phyloP scores from a whole-genome alignment of 2,797 vertebrate species.

The Eleutherodactylus coqui region DNA sequence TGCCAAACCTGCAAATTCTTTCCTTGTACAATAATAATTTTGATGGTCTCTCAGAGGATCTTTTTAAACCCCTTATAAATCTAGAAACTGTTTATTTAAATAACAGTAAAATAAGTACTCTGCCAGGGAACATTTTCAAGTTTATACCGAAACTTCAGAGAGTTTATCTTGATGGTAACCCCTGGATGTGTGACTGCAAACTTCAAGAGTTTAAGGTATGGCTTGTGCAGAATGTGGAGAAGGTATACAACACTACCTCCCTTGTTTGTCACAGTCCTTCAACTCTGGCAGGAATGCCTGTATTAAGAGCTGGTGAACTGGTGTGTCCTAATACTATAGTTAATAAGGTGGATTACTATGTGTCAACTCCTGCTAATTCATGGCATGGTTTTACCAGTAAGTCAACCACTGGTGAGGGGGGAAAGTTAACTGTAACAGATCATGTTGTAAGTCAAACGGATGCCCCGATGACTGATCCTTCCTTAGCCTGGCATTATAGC shows the following conservation, averaged over 20 bases:
- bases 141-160: conserved; percentile 67
- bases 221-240: conserved; percentile 73
- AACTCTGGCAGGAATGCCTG: conserved; percentile 57
- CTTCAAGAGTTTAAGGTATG: conserved; percentile 79
- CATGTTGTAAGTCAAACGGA: background rate
- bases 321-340: conserved; percentile 60
- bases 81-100: conserved; percentile 76
- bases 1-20: conserved; percentile 73
- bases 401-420: background rate
- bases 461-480: background rate
- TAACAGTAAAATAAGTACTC: conserved; percentile 67
- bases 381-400: background rate
- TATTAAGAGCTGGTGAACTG: conserved; percentile 54
- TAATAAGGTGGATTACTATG: background rate
- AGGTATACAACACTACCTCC: conserved; percentile 61
- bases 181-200: conserved; percentile 83
- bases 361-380: background rate
- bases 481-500: background rate
- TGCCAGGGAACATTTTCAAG: conserved; percentile 70
- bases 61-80: conserved; percentile 74
- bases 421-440: background rate
- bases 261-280: conserved; percentile 66
- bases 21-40: conserved; percentile 77
- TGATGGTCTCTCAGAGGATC: conserved; percentile 71
- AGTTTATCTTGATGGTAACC: conserved; percentile 74